Evolutionary conservation across 2,888 invertebrate species (phyloP).

Genomic region (Chrysodeixis includens): DNA sequence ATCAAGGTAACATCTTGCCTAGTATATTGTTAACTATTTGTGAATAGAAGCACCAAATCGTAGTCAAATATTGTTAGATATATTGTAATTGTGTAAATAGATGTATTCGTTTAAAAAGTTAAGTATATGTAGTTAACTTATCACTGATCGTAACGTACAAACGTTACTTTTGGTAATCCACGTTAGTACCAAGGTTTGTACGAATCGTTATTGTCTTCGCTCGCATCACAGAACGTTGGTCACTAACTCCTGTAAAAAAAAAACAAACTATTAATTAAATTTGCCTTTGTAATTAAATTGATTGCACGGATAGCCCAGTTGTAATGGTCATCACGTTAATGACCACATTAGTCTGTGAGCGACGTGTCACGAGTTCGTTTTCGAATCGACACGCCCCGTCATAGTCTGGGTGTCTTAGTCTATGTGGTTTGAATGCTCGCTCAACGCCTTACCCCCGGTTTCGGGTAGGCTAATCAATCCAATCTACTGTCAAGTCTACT

Average conservation of each 20-base stretch:
- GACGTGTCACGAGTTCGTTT: too few species aligned
- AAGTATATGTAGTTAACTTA: constrained; percentile 22
- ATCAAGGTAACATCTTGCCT: constrained; percentile 67
- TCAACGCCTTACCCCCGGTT: too few species aligned
- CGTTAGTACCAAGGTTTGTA: constrained; percentile 37
- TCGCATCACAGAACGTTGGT: constrained; percentile 42
- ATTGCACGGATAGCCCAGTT: too few species aligned
- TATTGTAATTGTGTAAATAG: constrained; percentile 15
- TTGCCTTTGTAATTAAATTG: too few species aligned
- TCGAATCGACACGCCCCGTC: too few species aligned
- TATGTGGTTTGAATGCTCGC: too few species aligned
- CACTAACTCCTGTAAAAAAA: constrained; percentile 30
- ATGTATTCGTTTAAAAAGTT: constrained; percentile 28
- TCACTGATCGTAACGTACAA: constrained; percentile 27
- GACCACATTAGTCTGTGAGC: too few species aligned
- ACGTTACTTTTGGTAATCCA: constrained; percentile 34
- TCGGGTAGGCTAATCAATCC: too few species aligned
- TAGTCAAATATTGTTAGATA: constrained; percentile 34
- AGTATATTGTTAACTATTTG: constrained; percentile 52
- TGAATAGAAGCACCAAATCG: constrained; percentile 60
- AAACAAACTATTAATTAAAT: background rate
- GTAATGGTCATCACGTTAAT: too few species aligned
- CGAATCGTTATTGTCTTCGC: constrained; percentile 40
- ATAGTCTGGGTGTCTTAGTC: too few species aligned
- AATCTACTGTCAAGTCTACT: too few species aligned